Evolutionary conservation across 2,888 invertebrate species (phyloP).

Genomic region (Physocephala rufipes): DNA sequence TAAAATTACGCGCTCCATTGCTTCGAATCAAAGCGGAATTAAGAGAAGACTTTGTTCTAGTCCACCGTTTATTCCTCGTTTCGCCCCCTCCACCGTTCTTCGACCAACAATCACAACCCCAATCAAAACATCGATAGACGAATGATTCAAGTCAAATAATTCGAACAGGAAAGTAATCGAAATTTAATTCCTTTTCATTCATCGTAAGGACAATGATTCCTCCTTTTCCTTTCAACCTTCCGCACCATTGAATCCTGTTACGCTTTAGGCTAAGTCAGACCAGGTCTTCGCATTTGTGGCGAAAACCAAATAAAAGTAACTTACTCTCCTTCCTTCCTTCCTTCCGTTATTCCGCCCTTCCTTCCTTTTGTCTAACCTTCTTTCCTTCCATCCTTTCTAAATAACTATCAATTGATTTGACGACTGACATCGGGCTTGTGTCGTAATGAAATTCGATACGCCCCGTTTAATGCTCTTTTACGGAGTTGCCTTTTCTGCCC

Average conservation of each 20-base stretch:
- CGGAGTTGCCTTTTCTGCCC: slow-evolving; percentile 5
- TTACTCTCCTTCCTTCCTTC: background rate
- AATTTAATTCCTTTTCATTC: slow-evolving; percentile 27
- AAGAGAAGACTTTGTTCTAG: background rate
- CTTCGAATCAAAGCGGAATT: slow-evolving; percentile 23
- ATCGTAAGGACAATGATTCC: background rate
- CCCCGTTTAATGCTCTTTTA: slow-evolving; percentile 67
- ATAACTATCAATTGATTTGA: slow-evolving; percentile 64
- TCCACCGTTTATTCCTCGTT: background rate
- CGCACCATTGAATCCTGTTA: too few relatives aligned
- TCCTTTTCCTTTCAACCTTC: background rate
- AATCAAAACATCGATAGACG: background rate
- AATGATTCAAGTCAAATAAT: background rate
- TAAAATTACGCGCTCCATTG: slow-evolving; percentile 27
- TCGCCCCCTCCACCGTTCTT: background rate
- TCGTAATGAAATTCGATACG: slow-evolving; percentile 67
- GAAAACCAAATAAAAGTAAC: too few relatives aligned
- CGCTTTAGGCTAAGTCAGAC: too few relatives aligned
- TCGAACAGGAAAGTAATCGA: slow-evolving; percentile 25
- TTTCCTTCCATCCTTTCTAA: background rate
- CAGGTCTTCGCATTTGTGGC: too few relatives aligned
- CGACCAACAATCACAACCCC: background rate
- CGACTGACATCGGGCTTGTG: slow-evolving; percentile 30
- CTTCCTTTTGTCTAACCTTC: background rate
- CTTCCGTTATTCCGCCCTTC: background rate